These are phyloP conservation scores for Pygmarrhopalites habei DNA, from an alignment of 1,140 invertebrate species.

Conservation along the genomic window DNA sequence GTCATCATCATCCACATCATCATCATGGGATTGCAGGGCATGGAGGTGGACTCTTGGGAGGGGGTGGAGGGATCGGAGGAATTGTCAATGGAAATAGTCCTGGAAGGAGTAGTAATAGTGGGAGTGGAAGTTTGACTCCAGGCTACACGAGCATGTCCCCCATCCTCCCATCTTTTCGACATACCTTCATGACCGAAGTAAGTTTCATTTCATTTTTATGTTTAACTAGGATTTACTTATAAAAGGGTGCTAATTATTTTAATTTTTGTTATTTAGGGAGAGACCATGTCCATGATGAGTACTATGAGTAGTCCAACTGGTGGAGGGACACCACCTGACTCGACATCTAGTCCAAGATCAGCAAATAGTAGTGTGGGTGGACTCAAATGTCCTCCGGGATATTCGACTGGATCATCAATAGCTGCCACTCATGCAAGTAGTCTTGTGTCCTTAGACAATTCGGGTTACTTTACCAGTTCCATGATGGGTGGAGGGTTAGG, in stretches of 20 bases:
- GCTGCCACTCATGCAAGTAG: too few relatives aligned
- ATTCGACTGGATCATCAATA: background rate
- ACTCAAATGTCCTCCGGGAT: constrained; percentile 41
- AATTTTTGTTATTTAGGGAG: too few relatives aligned
- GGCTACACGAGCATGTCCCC: constrained; percentile 42
- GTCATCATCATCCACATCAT: background rate
- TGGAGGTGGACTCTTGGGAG: too few relatives aligned
- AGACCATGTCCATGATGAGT: constrained; percentile 30
- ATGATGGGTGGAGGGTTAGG: too few relatives aligned
- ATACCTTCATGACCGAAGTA: constrained; percentile 40
- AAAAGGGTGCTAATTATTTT: too few relatives aligned
- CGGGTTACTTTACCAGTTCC: too few relatives aligned
- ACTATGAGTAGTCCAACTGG: constrained; percentile 26
- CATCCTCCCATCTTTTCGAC: constrained; percentile 38
- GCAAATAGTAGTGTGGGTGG: too few relatives aligned
- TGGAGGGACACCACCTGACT: constrained; percentile 29
- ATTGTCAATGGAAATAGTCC: constrained; percentile 7
- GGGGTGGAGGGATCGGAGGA: constrained; percentile 14
- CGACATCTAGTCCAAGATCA: constrained; percentile 37
- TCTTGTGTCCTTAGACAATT: too few relatives aligned
- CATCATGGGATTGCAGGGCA: background rate
- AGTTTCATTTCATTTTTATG: too few relatives aligned
- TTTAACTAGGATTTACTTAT: too few relatives aligned
- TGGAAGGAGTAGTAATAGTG: constrained; percentile 41
- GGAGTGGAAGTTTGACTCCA: constrained; percentile 41